A percentile compares a stretch with the other conserved stretches of the same genome.
These are phyloP conservation scores for Ceratitis capitata DNA, from an alignment of 1,140 invertebrate species.

Conservation along the genomic window DNA sequence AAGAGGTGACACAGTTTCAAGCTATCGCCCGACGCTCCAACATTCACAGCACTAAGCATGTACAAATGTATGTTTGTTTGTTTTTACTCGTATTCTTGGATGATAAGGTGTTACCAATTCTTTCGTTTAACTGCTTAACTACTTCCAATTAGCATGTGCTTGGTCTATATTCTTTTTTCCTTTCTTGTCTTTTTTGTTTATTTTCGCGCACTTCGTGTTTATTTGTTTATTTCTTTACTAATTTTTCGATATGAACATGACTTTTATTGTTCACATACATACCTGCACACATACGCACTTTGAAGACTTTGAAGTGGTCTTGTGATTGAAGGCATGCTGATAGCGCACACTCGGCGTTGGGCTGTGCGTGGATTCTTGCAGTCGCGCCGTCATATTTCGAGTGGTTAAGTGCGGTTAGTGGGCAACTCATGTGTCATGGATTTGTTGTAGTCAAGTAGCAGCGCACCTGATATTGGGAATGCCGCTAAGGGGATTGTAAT, in stretches of 20 bases:
- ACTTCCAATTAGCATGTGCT: not conserved
- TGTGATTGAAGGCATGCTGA: conserved; percentile 10
- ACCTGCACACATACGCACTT: too few species aligned
- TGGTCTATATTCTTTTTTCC: not conserved
- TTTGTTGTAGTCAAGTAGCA: not conserved
- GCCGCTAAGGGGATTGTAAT: too few species aligned
- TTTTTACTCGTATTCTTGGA: not conserved
- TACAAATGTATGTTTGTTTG: not conserved
- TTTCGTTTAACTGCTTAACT: not conserved
- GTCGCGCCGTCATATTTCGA: not conserved
- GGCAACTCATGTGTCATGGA: not conserved
- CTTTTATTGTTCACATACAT: not conserved
- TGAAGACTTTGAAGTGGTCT: not conserved
- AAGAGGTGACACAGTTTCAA: conserved; percentile 22
- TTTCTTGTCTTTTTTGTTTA: not conserved
- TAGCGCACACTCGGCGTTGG: not conserved
- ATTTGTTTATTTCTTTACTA: not conserved
- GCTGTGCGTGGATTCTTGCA: not conserved
- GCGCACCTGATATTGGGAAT: too few species aligned
- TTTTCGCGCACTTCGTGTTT: not conserved
- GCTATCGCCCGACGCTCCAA: not conserved
- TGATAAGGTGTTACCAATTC: conserved; percentile 25
- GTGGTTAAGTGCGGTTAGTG: not conserved
- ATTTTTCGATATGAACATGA: not conserved
- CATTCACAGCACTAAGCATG: too few species aligned